Conservation (phyloP, 2,113 vertebrate genomes). For the Tonatia bakeri region DNA sequence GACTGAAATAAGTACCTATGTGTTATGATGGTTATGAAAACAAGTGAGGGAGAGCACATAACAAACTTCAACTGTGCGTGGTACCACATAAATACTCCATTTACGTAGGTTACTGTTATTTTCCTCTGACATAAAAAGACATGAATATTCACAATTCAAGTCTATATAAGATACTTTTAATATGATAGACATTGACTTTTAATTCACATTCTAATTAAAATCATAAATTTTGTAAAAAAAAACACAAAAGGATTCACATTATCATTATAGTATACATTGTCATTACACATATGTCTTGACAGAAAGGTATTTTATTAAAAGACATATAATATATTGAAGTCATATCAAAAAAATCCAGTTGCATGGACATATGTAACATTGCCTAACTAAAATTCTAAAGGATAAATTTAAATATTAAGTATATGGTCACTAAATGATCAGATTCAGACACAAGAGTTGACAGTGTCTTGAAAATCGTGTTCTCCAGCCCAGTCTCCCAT, state of each 20-base stretch:
- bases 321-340: background rate
- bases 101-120: background rate
- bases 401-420: background rate
- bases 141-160: background rate
- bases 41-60: background rate
- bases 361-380: background rate
- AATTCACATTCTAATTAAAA: background rate
- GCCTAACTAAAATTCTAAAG: background rate
- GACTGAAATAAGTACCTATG: background rate
- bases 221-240: background rate
- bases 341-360: background rate
- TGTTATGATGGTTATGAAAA: background rate
- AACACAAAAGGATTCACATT: background rate
- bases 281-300: background rate
- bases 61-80: fast-evolving
- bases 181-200: background rate
- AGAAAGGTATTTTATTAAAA: background rate
- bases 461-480: background rate
- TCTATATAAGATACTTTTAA: background rate
- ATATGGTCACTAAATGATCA: background rate
- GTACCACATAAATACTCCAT: background rate
- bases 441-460: background rate
- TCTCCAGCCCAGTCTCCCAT: background rate
- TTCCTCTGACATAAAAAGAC: background rate
- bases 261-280: background rate